phyloP scores from a whole-genome alignment of 2,797 vertebrate genomes.

The Pagetopsis macropterus region DNA sequence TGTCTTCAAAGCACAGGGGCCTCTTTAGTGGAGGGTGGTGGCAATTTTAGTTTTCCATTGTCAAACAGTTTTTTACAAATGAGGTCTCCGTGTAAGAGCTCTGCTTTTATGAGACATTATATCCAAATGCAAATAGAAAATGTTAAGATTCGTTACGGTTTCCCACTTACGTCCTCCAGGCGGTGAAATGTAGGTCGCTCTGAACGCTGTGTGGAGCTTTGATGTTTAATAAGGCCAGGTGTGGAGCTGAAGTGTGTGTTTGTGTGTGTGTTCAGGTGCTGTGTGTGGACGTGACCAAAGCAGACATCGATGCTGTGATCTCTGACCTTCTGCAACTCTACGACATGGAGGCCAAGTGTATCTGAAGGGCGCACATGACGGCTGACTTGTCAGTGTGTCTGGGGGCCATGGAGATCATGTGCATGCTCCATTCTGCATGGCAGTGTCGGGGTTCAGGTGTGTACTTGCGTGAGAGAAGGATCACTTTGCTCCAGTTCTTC shows the following conservation, averaged over 20 bases:
- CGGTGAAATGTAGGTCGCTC: constrained; percentile 42
- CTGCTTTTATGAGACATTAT: constrained; percentile 8
- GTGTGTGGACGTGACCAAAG: constrained; percentile 85
- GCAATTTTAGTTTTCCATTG: constrained; percentile 7
- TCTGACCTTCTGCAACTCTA: constrained; percentile 89
- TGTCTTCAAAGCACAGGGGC: constrained; percentile 10
- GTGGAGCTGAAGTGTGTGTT: constrained; percentile 38
- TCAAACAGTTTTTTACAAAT: constrained; percentile 29
- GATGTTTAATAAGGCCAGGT: constrained; percentile 52
- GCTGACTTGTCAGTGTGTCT: not conserved
- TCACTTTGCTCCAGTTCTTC: constrained; percentile 51
- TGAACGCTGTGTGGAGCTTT: constrained; percentile 43
- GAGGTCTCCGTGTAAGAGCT: constrained; percentile 28
- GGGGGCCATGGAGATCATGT: not conserved
- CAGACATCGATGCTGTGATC: constrained; percentile 86
- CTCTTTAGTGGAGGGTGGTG: not conserved
- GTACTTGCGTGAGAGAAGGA: not conserved
- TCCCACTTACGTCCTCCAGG: constrained; percentile 39
- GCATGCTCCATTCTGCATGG: not conserved
- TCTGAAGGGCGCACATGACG: constrained; percentile 67
- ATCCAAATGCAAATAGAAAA: constrained; percentile 39
- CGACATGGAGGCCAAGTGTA: constrained; percentile 89
- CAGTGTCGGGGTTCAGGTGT: constrained; percentile 36
- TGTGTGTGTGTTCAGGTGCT: constrained; percentile 78
- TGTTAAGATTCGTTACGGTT: constrained; percentile 18